Evolutionary conservation across 2,113 vertebrate genomes (phyloP), one percentile per base, ranked within the genome.

Genomic region (Probosciger aterrimus): DNA sequence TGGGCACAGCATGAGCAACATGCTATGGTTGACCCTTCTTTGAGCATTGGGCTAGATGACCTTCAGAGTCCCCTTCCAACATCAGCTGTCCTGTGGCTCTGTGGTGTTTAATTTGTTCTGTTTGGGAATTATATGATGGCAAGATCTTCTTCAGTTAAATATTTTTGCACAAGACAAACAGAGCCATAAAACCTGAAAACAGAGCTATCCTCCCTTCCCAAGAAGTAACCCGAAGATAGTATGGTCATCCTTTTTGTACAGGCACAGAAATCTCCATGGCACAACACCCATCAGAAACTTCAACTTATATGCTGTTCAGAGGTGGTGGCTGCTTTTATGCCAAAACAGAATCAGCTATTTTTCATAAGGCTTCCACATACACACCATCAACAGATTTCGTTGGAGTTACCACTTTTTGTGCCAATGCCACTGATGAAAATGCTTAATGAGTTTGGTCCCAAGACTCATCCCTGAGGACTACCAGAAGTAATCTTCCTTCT

Each of bases 1-100:
- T 27, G 24, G 41, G 10, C 57, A 44, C 0, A 0, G 50, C 2
- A 1, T 49, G 28, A 67, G 41, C 37, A 88, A 65, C 14, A 41
- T 35, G 37, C 22, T 59, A 4, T 27, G 27, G 28, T 9, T 63
- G 22, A 50, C 20, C 16, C 13, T 80, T 62, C 41, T 70, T n/a
- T 30, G 7, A 59, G 44, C 33, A 11, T 4, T 33, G 18, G 43
- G 47, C n/a, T 47, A 59, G 33, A 31, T 24, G 28, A 25, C 19
- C 39, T 39, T 59, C 59, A 73, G 39, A 25, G 27, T 24, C 14
- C 8, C 13, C 16, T 73, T 76, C 39, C 41, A 46, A 39, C 4
- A 6, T 44, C 49, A 50, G 14, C 20, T 67, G 33, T 23, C 3
- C 41, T 27, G 67, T 28, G 39, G 49, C 15, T 43, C 35, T 24